phyloP scores from a whole-genome alignment of 1,140 invertebrate species.

The Spodoptera litura region DNA sequence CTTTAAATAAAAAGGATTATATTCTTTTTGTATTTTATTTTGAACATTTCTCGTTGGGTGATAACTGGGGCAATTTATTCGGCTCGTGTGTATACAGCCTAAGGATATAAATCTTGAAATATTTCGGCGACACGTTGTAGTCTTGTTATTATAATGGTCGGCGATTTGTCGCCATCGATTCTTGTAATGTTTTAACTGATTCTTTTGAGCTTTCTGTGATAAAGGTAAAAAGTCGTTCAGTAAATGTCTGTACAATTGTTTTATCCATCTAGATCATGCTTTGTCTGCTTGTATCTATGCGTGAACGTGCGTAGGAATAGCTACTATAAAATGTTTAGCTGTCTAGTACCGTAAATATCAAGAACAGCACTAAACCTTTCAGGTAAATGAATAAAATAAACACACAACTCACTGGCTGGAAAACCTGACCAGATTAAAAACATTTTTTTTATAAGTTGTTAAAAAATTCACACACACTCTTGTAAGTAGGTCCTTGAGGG shows the following conservation, averaged over 20 bases:
- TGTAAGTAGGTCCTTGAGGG: conserved; percentile 18
- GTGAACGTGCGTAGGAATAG: too few species aligned
- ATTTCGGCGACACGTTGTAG: background rate
- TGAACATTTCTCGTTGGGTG: background rate
- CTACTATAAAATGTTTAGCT: too few species aligned
- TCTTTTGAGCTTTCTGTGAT: too few species aligned
- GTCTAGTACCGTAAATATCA: background rate
- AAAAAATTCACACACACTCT: conserved; percentile 47
- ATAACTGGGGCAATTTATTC: conserved; percentile 2
- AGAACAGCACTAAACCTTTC: background rate
- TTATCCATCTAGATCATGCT: too few species aligned
- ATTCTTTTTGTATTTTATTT: conserved; percentile 20
- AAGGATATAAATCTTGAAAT: conserved; percentile 10
- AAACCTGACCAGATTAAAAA: conserved; percentile 33
- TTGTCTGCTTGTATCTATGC: too few species aligned
- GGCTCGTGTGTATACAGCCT: conserved; percentile 2
- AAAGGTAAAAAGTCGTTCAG: too few species aligned
- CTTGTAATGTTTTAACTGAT: background rate
- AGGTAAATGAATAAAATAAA: conserved; percentile 7
- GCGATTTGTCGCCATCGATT: conserved; percentile 1
- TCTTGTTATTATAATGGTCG: background rate
- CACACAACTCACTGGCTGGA: background rate
- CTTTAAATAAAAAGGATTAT: conserved; percentile 21
- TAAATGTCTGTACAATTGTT: too few species aligned
- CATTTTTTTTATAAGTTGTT: conserved; percentile 47